Percentiles rank a stretch among this genome's conserved stretches.
Conservation (phyloP, 2,888 invertebrate genomes). For the Panzeria rudis region DNA sequence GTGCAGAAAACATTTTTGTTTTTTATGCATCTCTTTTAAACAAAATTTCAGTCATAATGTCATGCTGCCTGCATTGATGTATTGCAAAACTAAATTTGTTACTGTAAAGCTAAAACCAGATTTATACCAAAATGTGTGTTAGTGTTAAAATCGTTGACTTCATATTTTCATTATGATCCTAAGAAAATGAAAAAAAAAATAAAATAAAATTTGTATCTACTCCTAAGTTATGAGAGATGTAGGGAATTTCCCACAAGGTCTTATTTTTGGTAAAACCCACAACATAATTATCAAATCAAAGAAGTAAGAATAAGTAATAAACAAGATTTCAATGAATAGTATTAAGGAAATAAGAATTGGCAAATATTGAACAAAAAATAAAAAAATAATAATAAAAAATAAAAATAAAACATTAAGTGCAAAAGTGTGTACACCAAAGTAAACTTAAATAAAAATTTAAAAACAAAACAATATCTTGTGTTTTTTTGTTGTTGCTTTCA, state of each 20-base stretch:
- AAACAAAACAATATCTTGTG: conserved; percentile 22
- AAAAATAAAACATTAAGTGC: conserved; percentile 23
- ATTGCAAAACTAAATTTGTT: conserved; percentile 25
- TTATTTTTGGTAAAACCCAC: conserved; percentile 35
- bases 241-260: conserved; percentile 65
- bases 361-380: conserved; percentile 10
- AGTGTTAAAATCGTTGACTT: conserved; percentile 40
- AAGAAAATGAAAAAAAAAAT: not conserved
- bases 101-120: conserved; percentile 39
- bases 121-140: conserved; percentile 53
- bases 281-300: conserved; percentile 11
- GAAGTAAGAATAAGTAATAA: conserved; percentile 17
- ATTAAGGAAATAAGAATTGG: conserved; percentile 57
- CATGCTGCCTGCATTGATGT: conserved; percentile 35
- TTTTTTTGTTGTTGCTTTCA: conserved; percentile 25
- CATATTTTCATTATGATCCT: not conserved
- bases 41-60: conserved; percentile 50
- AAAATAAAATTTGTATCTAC: conserved; percentile 1
- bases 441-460: conserved; percentile 8
- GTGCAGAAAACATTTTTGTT: not conserved
- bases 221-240: conserved; percentile 4
- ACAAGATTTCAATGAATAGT: conserved; percentile 17
- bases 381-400: conserved; percentile 1
- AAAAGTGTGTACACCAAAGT: conserved; percentile 21
- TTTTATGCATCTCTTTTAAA: not conserved